A percentile compares a stretch with the other conserved stretches of the same genome.
These are phyloP conservation scores for Drosophila nikananu DNA, from an alignment of 1,140 invertebrate species.

Conservation along the genomic window DNA sequence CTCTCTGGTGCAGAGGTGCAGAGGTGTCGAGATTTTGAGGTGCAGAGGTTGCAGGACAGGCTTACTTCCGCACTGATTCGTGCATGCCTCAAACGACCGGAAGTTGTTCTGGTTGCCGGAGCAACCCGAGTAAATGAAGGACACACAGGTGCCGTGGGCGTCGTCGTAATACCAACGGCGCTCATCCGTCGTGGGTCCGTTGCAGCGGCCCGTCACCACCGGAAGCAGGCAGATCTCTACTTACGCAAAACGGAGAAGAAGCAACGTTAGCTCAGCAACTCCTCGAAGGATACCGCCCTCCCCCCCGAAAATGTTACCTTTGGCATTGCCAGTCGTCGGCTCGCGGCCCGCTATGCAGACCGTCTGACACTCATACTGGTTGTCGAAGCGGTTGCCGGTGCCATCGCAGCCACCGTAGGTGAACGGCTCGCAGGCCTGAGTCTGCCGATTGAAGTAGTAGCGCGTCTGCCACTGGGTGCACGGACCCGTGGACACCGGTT, in stretches of 20 bases:
- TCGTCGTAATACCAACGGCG: conserved; percentile 94
- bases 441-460: conserved; percentile 89
- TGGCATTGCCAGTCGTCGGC: conserved; percentile 45
- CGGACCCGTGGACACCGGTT: conserved; percentile 88
- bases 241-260: conserved; percentile 58
- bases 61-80: conserved; percentile 87
- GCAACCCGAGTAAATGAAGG: conserved; percentile 93
- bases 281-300: background rate
- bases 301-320: conserved; percentile 62
- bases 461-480: conserved; percentile 88
- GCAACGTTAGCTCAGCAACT: conserved; percentile 38
- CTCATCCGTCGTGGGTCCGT: conserved; percentile 86
- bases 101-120: conserved; percentile 93
- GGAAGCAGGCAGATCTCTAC: conserved; percentile 89
- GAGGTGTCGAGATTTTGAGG: conserved; percentile 32
- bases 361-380: conserved; percentile 89
- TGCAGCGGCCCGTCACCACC: conserved; percentile 90
- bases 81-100: conserved; percentile 90
- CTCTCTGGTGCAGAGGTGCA: conserved; percentile 20
- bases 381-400: conserved; percentile 93
- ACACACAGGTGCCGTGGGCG: conserved; percentile 89
- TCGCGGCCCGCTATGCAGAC: conserved; percentile 86
- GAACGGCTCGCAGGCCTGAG: conserved; percentile 89
- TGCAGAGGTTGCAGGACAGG: conserved; percentile 44
- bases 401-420: conserved; percentile 94